phyloP scores from a whole-genome alignment of 2,888 invertebrate genomes.

The Macropis europaea region DNA sequence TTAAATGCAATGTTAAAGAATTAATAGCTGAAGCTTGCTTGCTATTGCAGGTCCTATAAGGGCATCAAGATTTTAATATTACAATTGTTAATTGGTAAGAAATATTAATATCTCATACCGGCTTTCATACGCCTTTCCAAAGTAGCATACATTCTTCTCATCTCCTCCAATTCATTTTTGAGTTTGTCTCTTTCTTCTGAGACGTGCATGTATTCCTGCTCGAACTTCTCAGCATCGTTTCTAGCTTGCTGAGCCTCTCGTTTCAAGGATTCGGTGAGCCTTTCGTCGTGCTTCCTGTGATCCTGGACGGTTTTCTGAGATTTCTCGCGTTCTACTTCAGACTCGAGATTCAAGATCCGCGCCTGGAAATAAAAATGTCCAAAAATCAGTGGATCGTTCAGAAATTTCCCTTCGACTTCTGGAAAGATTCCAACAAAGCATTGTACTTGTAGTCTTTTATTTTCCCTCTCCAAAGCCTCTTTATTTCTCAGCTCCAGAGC shows the following conservation, averaged over 20 bases:
- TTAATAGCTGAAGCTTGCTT: background rate
- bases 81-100: background rate
- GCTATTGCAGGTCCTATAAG: background rate
- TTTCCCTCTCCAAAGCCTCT: conserved; percentile 91
- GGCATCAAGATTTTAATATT: background rate
- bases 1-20: conserved; percentile 27
- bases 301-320: conserved; percentile 76
- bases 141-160: conserved; percentile 88
- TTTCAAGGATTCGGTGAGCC: conserved; percentile 86
- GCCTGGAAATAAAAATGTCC: conserved; percentile 78
- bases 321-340: conserved; percentile 88
- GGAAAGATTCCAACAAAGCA: background rate
- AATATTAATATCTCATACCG: conserved; percentile 60
- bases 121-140: conserved; percentile 85
- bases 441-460: conserved; percentile 85
- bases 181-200: conserved; percentile 89
- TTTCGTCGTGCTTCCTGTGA: conserved; percentile 82
- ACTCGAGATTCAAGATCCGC: conserved; percentile 90
- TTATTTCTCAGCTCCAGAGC: conserved; percentile 93
- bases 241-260: conserved; percentile 89
- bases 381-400: background rate
- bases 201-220: conserved; percentile 88
- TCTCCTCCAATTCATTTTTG: conserved; percentile 89
- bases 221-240: conserved; percentile 89
- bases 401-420: background rate